Conservation (phyloP, 2,113 vertebrate genomes). For the Vulpes ferrilata region DNA sequence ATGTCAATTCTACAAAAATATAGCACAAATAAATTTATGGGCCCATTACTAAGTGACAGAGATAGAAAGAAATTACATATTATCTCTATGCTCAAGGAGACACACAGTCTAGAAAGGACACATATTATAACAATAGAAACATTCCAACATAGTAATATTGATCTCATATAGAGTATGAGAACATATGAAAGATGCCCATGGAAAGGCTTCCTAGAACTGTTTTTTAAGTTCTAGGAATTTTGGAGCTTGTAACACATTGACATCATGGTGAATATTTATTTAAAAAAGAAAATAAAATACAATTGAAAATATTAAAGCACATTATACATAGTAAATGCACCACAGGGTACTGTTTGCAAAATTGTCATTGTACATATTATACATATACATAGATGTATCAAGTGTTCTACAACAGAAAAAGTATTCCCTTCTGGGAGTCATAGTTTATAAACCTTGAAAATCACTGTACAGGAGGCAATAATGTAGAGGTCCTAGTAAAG, state of each 20-base stretch:
- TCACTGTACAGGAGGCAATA: background rate
- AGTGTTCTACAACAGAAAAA: background rate
- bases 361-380: background rate
- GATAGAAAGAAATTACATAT: background rate
- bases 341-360: background rate
- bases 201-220: background rate
- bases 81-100: background rate
- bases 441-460: conserved; percentile 16
- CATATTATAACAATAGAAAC: background rate
- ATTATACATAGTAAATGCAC: background rate
- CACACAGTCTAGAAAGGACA: background rate
- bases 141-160: background rate
- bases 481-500: background rate
- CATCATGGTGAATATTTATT: background rate
- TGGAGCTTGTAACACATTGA: background rate
- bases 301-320: background rate
- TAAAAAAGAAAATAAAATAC: conserved; percentile 30
- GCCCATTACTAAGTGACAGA: background rate
- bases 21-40: background rate
- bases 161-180: background rate
- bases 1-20: background rate
- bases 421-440: background rate
- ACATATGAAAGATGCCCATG: background rate
- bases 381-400: background rate
- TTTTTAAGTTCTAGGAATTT: background rate